Conservation (phyloP, 2,888 invertebrate species). For the Arrhopalites spinosus region DNA sequence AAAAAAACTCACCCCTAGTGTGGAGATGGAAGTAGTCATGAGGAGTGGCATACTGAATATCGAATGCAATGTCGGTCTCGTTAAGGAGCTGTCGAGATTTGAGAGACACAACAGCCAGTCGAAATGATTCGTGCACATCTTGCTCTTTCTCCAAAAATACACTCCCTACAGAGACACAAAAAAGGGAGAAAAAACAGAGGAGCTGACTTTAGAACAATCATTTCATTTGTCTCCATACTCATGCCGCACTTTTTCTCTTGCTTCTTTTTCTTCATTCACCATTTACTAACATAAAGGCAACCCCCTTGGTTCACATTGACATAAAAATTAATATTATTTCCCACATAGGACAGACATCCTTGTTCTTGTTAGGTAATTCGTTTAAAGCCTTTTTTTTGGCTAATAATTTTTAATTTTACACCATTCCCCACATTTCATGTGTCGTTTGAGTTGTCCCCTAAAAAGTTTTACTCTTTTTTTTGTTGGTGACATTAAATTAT, state of each 20-base stretch:
- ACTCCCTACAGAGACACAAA: constrained; percentile 39
- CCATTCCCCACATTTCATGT: too few species aligned
- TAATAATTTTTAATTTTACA: too few species aligned
- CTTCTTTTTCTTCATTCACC: background rate
- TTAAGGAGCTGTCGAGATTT: constrained; percentile 52
- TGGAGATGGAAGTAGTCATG: constrained; percentile 54
- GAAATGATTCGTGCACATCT: constrained; percentile 52
- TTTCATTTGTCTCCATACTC: constrained; percentile 7
- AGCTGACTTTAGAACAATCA: constrained; percentile 10
- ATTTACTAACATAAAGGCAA: background rate
- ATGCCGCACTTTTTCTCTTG: background rate
- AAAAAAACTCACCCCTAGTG: constrained; percentile 39
- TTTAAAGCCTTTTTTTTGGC: too few species aligned
- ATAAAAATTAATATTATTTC: too few species aligned
- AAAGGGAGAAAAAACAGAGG: constrained; percentile 25
- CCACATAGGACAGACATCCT: too few species aligned
- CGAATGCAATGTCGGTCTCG: constrained; percentile 51
- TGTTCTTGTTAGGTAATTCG: too few species aligned
- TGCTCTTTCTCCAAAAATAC: constrained; percentile 55
- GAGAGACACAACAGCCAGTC: constrained; percentile 50
- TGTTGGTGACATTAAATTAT: too few species aligned
- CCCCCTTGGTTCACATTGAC: too few species aligned
- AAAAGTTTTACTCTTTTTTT: background rate
- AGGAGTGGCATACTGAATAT: constrained; percentile 52
- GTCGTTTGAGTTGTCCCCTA: too few species aligned